Evolutionary conservation across 2,888 invertebrate genomes (phyloP), one percentile per base, ranked within the genome.

Genomic region (Epistrophella euchroma): DNA sequence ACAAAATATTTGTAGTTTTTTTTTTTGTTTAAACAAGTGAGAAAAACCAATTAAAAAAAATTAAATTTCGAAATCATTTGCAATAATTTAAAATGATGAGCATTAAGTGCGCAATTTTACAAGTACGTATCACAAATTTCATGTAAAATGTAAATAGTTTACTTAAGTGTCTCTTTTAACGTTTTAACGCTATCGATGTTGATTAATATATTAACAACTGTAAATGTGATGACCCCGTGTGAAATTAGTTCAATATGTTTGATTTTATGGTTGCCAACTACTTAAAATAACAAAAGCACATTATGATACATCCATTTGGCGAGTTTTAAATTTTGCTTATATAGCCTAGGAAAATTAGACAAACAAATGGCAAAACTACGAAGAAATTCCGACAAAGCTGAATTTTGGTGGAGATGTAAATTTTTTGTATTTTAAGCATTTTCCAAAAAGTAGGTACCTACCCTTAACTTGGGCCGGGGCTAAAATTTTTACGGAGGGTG

Each of bases 41-140:
- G 2, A 11, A 11, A 11, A 19, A 19, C 19, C 19, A n/a, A 4
- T 19, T 47, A 6, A 4, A 47, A 47, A 47, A 19, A 4, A 2
- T 22, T 50, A 71, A 58, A 10, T 15, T 32, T 28, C 28, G 0
- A 22, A 35, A 72, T 28, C 7, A 9, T 17, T n/a, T 68, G 13
- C 15, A 56, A 56, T 35, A 17, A 22, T 37, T 43, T 52, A 40
- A 10, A 37, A 73, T 60, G 43, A 73, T 87, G 86, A 87, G 86
- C 45, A 13, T 87, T 5, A 78, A 82, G 60, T 83, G 77, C 35
- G 75, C 78, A 37, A 25, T 87, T 22, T 32, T 87, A 50, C 83
- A 87, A 78, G 86, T 87, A 83, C 35, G 86, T 87, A 77, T n/a
- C 25, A 7, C 32, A 32, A 7, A 32, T 32, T 5, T 28, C 28